Evolutionary conservation across 2,113 vertebrate species (phyloP), one percentile per base, ranked within the genome.

Genomic region (Calidris pygmaea): DNA sequence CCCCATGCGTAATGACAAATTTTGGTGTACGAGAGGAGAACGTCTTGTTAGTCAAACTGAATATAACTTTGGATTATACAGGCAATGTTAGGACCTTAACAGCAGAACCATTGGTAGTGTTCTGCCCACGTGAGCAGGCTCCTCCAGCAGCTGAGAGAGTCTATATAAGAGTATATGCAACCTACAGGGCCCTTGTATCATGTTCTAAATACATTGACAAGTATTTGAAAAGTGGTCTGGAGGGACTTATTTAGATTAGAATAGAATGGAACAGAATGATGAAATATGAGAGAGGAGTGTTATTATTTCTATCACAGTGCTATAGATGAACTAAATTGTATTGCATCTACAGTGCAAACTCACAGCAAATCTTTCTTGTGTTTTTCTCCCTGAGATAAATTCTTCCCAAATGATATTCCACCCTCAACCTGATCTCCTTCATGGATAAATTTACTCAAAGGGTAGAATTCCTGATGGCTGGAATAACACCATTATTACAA

Each of bases 401-500:
- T 75, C 65, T 85, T 90, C 70, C 45, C 29, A 91, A 67, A 89
- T 55, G 17, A 76, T 48, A 85, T 55, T 85, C 70, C 55, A 90
- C 53, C 47, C 85, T 86, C 63, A 83, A 48, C 26, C 81, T 67
- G 27, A 41, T 47, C 53, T 93, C 65, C 58, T 93, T 93, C 83
- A 79, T 58, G 62, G 90, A 52, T 52, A 91, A 91, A 87, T 85
- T 87, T 91, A 95, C 84, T 94, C 81, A 90, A 90, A 95, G 41
- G 72, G 60, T 80, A 96, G 91, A 95, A 95, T 89, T 95, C 94
- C 94, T 86, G 65, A 94, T 35, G 41, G 72, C 63, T 96, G 86
- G 91, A 96, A 96, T 94, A 93, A 71, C 8, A 88, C 50, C 37
- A 75, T 91, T 90, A 93, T 91, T 71, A 93, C 93, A 94, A 96